A percentile compares a stretch with the other conserved stretches of the same genome.
Evolutionary conservation across 2,113 vertebrate species (phyloP).

Genomic region (Fregata magnificens): DNA sequence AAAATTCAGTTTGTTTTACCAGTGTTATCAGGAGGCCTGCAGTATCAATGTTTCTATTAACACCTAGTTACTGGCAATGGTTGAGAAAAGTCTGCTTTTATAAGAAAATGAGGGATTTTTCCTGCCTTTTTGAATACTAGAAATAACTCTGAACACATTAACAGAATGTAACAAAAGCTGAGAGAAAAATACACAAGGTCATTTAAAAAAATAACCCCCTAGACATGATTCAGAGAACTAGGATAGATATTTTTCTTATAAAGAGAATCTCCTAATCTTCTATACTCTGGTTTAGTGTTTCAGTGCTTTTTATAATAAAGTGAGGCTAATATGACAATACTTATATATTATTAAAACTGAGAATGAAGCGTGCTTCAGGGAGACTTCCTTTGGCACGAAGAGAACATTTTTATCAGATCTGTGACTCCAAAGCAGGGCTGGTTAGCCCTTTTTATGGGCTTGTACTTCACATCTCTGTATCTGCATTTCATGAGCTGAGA

Average conservation of each 20-base stretch:
- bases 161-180: not conserved
- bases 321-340: not conserved
- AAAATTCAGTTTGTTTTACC: not conserved
- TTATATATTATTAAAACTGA: not conserved
- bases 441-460: not conserved
- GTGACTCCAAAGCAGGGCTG: not conserved
- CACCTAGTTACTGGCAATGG: not conserved
- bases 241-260: not conserved
- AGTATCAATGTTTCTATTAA: not conserved
- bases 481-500: not conserved
- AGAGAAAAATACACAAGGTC: not conserved
- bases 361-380: not conserved
- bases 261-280: not conserved
- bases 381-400: not conserved
- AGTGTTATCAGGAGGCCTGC: not conserved
- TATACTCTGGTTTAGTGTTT: not conserved
- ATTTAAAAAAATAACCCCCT: not conserved
- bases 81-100: not conserved
- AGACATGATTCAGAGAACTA: not conserved
- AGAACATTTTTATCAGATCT: not conserved
- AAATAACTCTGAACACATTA: not conserved
- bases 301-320: not conserved
- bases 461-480: not conserved
- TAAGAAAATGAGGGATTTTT: not conserved
- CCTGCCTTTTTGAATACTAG: not conserved